A percentile compares a stretch with the other conserved stretches of the same genome.
phyloP scores from a whole-genome alignment of 2,888 invertebrate genomes.

The Gastrophysa polygoni region DNA sequence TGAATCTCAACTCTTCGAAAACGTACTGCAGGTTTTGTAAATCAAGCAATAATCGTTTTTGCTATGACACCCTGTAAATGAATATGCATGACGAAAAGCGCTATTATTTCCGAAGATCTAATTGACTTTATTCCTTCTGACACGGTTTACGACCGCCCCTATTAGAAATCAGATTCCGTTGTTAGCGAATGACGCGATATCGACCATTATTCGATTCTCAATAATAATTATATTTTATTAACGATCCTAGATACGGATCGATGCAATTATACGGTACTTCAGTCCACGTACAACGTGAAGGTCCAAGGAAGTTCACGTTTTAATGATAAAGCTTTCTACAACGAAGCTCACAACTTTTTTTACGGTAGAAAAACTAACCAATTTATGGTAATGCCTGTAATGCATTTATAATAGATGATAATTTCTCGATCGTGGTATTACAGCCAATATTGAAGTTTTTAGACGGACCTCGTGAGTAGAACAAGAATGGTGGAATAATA shows the following conservation, averaged over 20 bases:
- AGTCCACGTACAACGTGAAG: constrained; percentile 6
- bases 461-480: background rate
- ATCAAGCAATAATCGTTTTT: too few relatives aligned
- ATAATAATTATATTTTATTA: constrained; percentile 7
- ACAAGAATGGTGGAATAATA: too few relatives aligned
- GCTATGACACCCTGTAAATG: too few relatives aligned
- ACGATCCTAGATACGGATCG: constrained; percentile 8
- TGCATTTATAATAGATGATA: constrained; percentile 12
- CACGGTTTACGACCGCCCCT: background rate
- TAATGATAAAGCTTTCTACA: background rate
- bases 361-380: constrained; percentile 4
- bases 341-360: background rate
- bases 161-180: background rate
- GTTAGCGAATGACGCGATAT: background rate
- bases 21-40: too few relatives aligned
- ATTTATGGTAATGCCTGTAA: constrained; percentile 6
- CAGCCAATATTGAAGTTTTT: background rate
- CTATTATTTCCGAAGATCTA: too few relatives aligned
- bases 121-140: too few relatives aligned
- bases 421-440: background rate
- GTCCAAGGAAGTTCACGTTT: constrained; percentile 1
- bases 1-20: too few relatives aligned
- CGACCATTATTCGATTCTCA: constrained; percentile 4
- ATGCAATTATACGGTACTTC: constrained; percentile 10
- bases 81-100: too few relatives aligned